Base-by-base conservation (phyloP, 2,113 vertebrate species). In the Oriolus oriolus region DNA sequence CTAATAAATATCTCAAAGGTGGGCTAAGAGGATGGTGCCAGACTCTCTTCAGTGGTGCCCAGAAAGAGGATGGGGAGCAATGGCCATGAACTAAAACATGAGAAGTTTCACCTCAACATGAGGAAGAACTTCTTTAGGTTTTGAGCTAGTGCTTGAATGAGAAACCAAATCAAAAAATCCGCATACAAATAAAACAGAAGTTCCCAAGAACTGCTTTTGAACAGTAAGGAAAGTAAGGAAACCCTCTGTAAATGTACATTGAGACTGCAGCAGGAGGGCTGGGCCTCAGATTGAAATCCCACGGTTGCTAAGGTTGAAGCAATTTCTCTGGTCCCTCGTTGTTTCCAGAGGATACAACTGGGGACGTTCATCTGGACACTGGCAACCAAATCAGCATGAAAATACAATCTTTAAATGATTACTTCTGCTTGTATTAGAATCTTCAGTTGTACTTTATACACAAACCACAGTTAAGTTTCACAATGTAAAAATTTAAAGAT, bases 271-370 rank as follows among this genome's bases (percentile, higher is more conserved):
- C 75, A 45, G 26, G 27, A 82, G 18, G 20, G 20, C 41, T 60
- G 45, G n/a, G 50, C 28, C 35, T 30, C 42, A 49, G 24, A 57
- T 7, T 30, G 60, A 49, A 42, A 35, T 44, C 49, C n/a, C 35
- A 26, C 0, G 0, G 28, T 30, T 69, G 64, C 24, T 41, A 35
- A 70, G 26, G 47, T 47, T 50, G 37, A 82, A 75, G n/a, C 2
- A 10, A 44, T 53, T 90, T 71, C 77, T 65, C 56, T 84, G 42
- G 12, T 59, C 27, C 78, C 52, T 41, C 21, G 11, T 41, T 64
- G 42, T 73, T 84, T 73, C 68, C 52, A 27, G 19, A 19, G 53
- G 22, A 27, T 54, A 3, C 23, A 71, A 8, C n/a, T 31, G 19
- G 6, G 22, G 6, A 84, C 24, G 21, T 60, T 60, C 20, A 18